phyloP scores from a whole-genome alignment of 2,888 invertebrate species.

The Lochmaea crataegi region DNA sequence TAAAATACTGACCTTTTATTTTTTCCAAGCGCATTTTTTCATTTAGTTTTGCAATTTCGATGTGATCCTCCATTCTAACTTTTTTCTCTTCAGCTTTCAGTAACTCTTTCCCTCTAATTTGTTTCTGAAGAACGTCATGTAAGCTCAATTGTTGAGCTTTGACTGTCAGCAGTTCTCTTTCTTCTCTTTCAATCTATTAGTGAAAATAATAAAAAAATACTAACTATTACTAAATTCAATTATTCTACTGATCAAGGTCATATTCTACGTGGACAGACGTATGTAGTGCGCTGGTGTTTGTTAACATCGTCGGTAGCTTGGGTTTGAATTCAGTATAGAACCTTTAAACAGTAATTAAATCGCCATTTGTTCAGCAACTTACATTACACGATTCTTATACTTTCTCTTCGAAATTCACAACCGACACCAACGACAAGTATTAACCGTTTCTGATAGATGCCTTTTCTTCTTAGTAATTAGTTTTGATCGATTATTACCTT shows the following conservation, averaged over 20 bases:
- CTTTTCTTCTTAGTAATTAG: background rate
- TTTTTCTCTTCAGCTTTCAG: slow-evolving; percentile 54
- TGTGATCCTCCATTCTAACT: slow-evolving; percentile 54
- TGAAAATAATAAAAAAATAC: background rate
- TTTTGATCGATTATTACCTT: slow-evolving; percentile 57
- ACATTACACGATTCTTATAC: no score
- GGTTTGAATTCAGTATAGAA: no score
- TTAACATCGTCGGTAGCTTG: no score
- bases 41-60: slow-evolving; percentile 55
- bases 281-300: no score
- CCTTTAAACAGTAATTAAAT: no score
- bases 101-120: slow-evolving; percentile 60
- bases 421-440: no score
- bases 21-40: slow-evolving; percentile 57
- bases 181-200: slow-evolving; percentile 68
- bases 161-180: slow-evolving; percentile 66
- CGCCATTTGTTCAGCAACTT: no score
- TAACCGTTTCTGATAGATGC: no score
- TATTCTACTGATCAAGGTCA: no score
- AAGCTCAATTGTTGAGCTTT: slow-evolving; percentile 63
- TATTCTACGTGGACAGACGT: no score
- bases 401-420: no score
- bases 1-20: slow-evolving; percentile 53
- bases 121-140: slow-evolving; percentile 58
- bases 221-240: no score